phyloP scores from a whole-genome alignment of 2,797 vertebrate genomes.

The Semaprochilodus insignis region DNA sequence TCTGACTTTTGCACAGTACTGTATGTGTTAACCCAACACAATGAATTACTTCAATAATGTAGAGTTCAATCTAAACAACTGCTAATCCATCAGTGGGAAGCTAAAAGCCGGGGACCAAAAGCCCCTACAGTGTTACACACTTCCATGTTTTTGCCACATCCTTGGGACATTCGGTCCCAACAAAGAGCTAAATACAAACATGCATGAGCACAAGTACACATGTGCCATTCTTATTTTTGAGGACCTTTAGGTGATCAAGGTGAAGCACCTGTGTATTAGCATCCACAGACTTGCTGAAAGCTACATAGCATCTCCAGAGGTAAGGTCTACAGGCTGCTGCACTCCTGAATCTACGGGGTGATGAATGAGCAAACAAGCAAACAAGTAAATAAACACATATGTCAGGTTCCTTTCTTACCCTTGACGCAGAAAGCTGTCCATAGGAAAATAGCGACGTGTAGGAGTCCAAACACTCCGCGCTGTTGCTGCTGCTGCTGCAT shows the following conservation, averaged over 20 bases:
- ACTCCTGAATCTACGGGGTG: neutral
- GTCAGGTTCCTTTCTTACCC: conserved; percentile 36
- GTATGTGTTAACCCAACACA: no score
- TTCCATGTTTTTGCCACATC: neutral
- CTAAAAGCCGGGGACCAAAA: neutral
- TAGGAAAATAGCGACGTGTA: conserved; percentile 33
- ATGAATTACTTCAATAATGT: no score
- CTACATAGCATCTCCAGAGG: neutral
- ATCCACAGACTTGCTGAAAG: neutral
- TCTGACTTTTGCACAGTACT: no score
- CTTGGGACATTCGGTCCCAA: neutral
- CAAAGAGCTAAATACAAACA: neutral
- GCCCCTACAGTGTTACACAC: neutral
- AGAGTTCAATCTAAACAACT: no score
- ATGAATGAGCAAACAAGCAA: neutral
- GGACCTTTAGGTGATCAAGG: neutral
- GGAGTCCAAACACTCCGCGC: conserved; percentile 29
- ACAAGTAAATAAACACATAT: neutral
- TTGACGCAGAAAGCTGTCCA: conserved; percentile 55
- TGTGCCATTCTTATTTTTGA: neutral
- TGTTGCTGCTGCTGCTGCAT: conserved; percentile 1
- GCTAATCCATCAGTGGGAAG: no score
- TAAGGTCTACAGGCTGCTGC: neutral
- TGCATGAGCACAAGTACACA: neutral
- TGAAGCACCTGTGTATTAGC: neutral